phyloP scores from a whole-genome alignment of 2,888 invertebrate genomes.

The Sesia apiformis region DNA sequence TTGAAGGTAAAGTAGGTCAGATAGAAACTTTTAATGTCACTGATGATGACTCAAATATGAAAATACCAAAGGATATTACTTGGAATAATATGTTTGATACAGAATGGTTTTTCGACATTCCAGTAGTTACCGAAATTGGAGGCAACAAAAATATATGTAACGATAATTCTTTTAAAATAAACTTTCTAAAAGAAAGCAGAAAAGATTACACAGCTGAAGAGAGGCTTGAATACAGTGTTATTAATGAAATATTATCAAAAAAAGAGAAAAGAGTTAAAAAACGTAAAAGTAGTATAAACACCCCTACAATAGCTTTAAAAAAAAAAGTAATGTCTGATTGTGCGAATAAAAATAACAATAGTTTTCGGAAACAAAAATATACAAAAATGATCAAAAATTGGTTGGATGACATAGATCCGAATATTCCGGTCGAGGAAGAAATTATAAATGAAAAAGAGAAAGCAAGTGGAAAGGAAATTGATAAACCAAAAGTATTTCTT shows the following conservation, averaged over 20 bases:
- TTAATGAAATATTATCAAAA: constrained; percentile 14
- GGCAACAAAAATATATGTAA: no score
- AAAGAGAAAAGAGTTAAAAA: constrained; percentile 19
- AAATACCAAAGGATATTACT: constrained; percentile 10
- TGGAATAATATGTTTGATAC: constrained; percentile 51
- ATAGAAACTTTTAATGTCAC: no score
- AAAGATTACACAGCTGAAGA: constrained; percentile 15
- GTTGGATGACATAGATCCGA: constrained; percentile 30
- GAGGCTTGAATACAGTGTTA: constrained; percentile 6
- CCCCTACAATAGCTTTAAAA: no score
- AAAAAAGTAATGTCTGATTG: background rate
- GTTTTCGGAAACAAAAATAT: constrained; percentile 36
- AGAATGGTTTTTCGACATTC: constrained; percentile 23
- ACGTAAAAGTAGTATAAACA: no score
- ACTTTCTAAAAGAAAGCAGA: constrained; percentile 1
- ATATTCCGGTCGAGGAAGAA: constrained; percentile 13
- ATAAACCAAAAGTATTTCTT: background rate
- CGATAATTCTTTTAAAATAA: no score
- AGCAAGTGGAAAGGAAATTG: background rate
- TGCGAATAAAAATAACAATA: constrained; percentile 1
- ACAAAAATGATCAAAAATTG: constrained; percentile 45
- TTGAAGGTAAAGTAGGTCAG: no score
- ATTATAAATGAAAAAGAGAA: constrained; percentile 1
- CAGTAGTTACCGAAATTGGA: no score
- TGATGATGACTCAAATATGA: no score